Base-by-base conservation (phyloP, 2,888 invertebrate genomes). In the Fragum fragum region DNA sequence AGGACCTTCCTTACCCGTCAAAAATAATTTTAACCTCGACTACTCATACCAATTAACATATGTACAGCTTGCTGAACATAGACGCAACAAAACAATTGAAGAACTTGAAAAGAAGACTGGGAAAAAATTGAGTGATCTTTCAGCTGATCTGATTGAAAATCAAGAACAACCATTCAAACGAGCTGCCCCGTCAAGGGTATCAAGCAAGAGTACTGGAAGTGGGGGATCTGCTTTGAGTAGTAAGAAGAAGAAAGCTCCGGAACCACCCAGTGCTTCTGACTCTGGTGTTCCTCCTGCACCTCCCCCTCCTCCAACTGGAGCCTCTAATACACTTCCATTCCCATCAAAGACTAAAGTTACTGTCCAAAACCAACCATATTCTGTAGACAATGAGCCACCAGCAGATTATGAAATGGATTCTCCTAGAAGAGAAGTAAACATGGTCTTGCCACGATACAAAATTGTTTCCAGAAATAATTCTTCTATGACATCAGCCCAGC, bases 21-120 rank as follows among this genome's bases (percentile, higher is more conserved):
- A 90, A 76, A 90, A 87, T 79, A 88, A 89, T 21, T 92, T 92
- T 81, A 89, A 90, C 52, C 77, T 92, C 78, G 91, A 92, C 76
- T 89, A 89, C 63, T 89, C 90, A 14, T 87, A 90, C 71, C 90
- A 91, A 76, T 76, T 91, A 66, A 92, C 92, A 11, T 92, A 92
- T 81, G 92, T 90, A 11, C 92, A 92, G 83, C 85, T 92, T 73
- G 90, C 91, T 6, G 92, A 91, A 71, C 86, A 87, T 57, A 82
- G 92, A 18, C 81, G 92, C 6, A 88, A 90, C 72, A 88, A 90
- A 69, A 87, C 90, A n/a, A 59, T 88, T 7, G 83, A 85, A 47
- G 89, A 90, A 5, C 75, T 91, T 36, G 91, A 91, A 68, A 89
- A 87, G 72, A 84, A 76, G 55, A 90, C 90, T 29, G 91, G 90